phyloP scores from a whole-genome alignment of 2,797 vertebrate species.

The Acanthurus tractus region DNA sequence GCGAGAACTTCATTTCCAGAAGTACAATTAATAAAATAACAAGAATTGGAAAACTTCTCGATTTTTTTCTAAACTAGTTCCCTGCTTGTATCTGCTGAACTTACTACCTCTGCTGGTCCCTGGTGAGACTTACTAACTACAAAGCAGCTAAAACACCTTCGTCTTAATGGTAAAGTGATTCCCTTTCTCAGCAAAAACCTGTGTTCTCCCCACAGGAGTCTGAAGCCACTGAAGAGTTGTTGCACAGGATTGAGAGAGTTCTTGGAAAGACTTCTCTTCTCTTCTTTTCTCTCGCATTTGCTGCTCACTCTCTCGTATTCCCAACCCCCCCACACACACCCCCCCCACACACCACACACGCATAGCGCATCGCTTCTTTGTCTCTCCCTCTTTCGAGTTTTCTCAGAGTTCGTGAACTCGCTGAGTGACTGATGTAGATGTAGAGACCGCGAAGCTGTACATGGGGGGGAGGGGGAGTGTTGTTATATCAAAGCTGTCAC shows the following conservation, averaged over 20 bases:
- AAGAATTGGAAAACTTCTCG: constrained; percentile 39
- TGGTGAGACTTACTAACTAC: constrained; percentile 54
- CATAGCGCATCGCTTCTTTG: constrained; percentile 16
- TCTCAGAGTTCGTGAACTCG: constrained; percentile 73
- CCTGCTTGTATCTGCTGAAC: constrained; percentile 59
- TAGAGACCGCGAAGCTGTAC: constrained; percentile 32
- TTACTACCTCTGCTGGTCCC: constrained; percentile 64
- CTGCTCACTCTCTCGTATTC: constrained; percentile 6
- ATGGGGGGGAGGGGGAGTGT: constrained; percentile 30
- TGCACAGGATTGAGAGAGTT: constrained; percentile 44
- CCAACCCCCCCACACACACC: no score
- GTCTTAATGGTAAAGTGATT: constrained; percentile 56
- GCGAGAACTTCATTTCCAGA: constrained; percentile 31
- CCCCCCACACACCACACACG: not conserved
- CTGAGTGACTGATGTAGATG: constrained; percentile 65
- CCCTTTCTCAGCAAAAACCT: constrained; percentile 63
- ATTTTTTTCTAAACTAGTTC: constrained; percentile 44
- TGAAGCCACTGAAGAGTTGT: constrained; percentile 44
- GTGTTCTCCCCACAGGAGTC: constrained; percentile 48
- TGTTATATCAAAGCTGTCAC: constrained; percentile 74
- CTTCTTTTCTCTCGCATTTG: constrained; percentile 23
- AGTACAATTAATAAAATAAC: constrained; percentile 43
- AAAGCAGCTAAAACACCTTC: constrained; percentile 51
- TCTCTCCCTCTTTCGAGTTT: constrained; percentile 24
- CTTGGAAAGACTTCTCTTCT: constrained; percentile 52